Percentiles rank a stretch among this genome's conserved stretches.
Evolutionary conservation across 2,113 vertebrate genomes (phyloP).

Genomic region (Semnornis frantzii): DNA sequence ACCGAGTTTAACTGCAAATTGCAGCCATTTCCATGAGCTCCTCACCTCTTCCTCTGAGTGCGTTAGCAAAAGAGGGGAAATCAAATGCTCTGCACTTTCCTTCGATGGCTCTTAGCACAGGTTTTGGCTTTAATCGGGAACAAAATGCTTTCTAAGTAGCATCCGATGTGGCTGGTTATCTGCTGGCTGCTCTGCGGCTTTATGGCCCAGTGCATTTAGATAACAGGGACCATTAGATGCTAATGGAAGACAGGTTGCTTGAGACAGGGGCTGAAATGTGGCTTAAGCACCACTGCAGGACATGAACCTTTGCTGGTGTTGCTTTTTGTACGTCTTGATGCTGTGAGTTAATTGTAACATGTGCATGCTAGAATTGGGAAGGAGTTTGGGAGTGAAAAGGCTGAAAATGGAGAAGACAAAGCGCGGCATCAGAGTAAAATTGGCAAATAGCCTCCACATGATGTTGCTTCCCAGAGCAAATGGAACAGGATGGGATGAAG

Average conservation of each 20-base stretch:
- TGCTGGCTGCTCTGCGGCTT: background rate
- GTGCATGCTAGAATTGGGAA: accelerated
- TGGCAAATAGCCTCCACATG: accelerated
- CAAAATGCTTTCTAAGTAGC: slow-evolving; percentile 30
- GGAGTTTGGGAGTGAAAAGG: background rate
- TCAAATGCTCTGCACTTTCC: slow-evolving; percentile 42
- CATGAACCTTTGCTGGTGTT: background rate
- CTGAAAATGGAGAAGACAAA: background rate
- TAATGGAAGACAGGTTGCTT: background rate
- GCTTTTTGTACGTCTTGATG: background rate
- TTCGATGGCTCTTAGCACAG: background rate
- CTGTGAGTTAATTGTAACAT: background rate
- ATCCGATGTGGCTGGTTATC: slow-evolving; percentile 12
- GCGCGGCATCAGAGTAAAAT: background rate
- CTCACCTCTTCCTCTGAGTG: slow-evolving; percentile 12
- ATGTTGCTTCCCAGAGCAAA: background rate
- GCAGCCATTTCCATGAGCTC: slow-evolving; percentile 42
- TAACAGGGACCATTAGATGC: background rate
- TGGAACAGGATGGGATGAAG: background rate
- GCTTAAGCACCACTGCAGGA: background rate
- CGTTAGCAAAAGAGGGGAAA: slow-evolving; percentile 26
- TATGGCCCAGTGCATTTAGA: background rate
- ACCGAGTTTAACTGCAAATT: slow-evolving; percentile 34
- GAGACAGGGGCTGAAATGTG: background rate
- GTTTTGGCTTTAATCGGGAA: background rate